Evolutionary conservation across 2,888 invertebrate species (phyloP).

Genomic region (Drosophila nr. fundita): DNA sequence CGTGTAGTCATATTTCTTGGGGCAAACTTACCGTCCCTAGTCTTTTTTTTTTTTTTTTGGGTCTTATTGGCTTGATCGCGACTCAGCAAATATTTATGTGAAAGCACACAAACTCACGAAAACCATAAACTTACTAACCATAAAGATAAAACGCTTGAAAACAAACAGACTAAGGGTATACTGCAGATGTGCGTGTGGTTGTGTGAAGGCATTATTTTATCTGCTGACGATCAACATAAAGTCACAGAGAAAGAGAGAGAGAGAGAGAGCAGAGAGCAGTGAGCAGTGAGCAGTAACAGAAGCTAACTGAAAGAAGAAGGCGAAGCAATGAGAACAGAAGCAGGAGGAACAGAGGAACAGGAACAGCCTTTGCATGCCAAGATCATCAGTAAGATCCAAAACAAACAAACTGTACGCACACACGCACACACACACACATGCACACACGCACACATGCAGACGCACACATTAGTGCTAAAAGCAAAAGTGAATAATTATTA

Average conservation of each 20-base stretch:
- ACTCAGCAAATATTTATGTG: conserved; percentile 70
- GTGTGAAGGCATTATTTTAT: conserved; percentile 59
- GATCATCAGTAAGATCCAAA: conserved; percentile 38
- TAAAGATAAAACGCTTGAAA: conserved; percentile 73
- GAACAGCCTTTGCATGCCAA: conserved; percentile 25
- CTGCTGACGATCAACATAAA: conserved; percentile 66
- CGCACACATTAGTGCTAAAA: conserved; percentile 50
- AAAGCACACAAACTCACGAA: conserved; percentile 72
- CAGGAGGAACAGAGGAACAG: conserved; percentile 1
- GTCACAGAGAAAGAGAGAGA: conserved; percentile 36
- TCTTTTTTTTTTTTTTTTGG: conserved; percentile 46
- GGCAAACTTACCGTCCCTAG: conserved; percentile 47
- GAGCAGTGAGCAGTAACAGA: conserved; percentile 40
- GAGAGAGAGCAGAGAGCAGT: conserved; percentile 28
- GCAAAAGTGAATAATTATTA: conserved; percentile 77
- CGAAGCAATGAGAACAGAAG: conserved; percentile 16
- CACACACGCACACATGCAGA: conserved; percentile 6
- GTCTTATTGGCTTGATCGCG: conserved; percentile 50
- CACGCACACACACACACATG: conserved; percentile 63
- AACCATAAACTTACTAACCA: conserved; percentile 78
- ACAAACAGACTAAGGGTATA: conserved; percentile 30
- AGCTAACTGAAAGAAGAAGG: conserved; percentile 29
- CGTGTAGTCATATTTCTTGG: conserved; percentile 79
- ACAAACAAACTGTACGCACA: conserved; percentile 52
- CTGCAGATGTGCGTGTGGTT: conserved; percentile 8